Percentiles rank a stretch among this genome's conserved stretches.
phyloP scores from a whole-genome alignment of 2,888 invertebrate species.

The Stegana nigrithorax region DNA sequence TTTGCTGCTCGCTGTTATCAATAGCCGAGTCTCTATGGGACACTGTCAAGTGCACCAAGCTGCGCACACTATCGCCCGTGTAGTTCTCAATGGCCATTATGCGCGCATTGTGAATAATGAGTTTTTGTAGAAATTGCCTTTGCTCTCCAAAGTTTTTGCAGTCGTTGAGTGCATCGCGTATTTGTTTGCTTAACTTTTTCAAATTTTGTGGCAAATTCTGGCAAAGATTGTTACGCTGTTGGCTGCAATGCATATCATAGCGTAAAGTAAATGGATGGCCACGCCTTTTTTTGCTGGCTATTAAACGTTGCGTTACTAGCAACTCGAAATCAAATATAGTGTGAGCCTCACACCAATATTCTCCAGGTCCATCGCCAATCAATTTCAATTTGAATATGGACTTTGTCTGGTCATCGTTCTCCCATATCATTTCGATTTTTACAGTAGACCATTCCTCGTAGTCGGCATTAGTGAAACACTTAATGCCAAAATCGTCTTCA shows the following conservation, averaged over 20 bases:
- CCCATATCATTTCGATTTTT: conserved; percentile 66
- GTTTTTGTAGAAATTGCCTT: conserved; percentile 26
- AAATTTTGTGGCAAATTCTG: conserved; percentile 33
- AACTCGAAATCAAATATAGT: conserved; percentile 69
- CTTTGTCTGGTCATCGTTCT: conserved; percentile 47
- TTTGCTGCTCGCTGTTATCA: conserved; percentile 66
- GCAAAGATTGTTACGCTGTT: conserved; percentile 21
- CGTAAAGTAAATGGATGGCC: conserved; percentile 61
- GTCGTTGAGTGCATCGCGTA: conserved; percentile 32
- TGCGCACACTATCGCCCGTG: conserved; percentile 26
- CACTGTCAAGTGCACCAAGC: conserved; percentile 51
- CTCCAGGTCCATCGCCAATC: conserved; percentile 71
- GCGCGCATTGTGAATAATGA: conserved; percentile 68
- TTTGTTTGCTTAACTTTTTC: conserved; percentile 34
- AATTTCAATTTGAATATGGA: conserved; percentile 71
- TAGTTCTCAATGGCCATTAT: conserved; percentile 70
- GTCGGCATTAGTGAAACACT: conserved; percentile 74
- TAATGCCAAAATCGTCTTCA: conserved; percentile 69
- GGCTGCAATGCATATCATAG: conserved; percentile 50
- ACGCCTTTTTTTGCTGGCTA: conserved; percentile 67
- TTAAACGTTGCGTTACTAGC: conserved; percentile 70
- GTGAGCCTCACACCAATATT: conserved; percentile 77
- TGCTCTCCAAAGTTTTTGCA: not conserved
- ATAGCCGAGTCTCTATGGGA: conserved; percentile 48
- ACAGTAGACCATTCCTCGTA: conserved; percentile 70